A percentile compares a stretch with the other conserved stretches of the same genome.
phyloP scores from a whole-genome alignment of 2,797 vertebrate genomes.

The Hippoglossus hippoglossus region DNA sequence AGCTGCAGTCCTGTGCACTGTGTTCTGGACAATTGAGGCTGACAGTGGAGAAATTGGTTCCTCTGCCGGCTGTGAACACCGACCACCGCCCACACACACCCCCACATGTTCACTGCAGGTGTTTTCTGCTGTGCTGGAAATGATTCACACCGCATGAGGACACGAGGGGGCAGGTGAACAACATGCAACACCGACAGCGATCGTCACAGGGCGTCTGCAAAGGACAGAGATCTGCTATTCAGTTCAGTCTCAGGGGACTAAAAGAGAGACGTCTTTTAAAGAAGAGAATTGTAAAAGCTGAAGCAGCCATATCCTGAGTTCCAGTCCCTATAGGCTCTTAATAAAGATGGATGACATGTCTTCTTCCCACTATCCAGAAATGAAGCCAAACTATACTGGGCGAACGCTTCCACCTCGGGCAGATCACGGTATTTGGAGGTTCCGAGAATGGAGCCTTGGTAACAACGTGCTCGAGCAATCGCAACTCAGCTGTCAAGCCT shows the following conservation, averaged over 20 bases:
- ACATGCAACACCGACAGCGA: neutral
- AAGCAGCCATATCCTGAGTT: neutral
- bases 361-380: no score
- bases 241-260: neutral
- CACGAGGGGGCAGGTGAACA: neutral
- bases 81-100: constrained; percentile 9
- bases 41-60: constrained; percentile 58
- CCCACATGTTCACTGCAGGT: constrained; percentile 28
- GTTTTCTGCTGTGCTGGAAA: constrained; percentile 36
- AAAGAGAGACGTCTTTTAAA: no score
- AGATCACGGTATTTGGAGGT: no score
- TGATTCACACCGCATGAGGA: neutral
- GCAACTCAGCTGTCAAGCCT: no score
- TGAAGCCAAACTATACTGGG: no score
- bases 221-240: neutral
- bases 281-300: neutral
- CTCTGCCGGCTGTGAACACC: constrained; percentile 18
- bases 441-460: no score
- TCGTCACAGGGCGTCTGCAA: neutral
- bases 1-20: constrained; percentile 6
- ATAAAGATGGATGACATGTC: no score
- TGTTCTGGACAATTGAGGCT: constrained; percentile 45
- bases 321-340: no score
- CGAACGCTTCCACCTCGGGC: no score
- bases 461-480: no score